Base-by-base conservation (phyloP, 1,140 invertebrate genomes). In the Andricus grossulariae region DNA sequence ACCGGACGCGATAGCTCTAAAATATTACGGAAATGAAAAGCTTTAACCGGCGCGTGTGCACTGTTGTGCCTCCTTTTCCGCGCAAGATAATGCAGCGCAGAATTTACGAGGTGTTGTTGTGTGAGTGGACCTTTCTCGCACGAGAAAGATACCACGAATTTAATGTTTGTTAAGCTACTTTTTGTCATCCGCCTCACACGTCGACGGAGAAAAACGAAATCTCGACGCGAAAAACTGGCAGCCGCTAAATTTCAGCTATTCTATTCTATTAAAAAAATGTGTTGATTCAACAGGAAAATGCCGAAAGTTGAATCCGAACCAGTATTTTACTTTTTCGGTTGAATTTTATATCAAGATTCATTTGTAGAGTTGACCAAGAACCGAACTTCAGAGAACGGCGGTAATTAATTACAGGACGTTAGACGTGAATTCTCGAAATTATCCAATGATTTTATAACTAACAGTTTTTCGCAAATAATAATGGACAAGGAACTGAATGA, bases 1-100 rank as follows among this genome's bases (percentile, higher is more conserved):
- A 84, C 82, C 83, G 87, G 88, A 88, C 87, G 85, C 84, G 89
- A 91, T 91, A 91, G 88, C 81, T 88, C 84, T 88, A 91, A 91
- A 91, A 88, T 91, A 91, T 91, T 88, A 87, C 89, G 88, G 87
- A 90, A 90, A 90, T 90, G 89, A 86, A 89, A 90, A 90, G 88
- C 87, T 88, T 88, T 88, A 87, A 86, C 83, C 86, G 85, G 84
- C 82, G 82, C 86, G 86, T 70, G 60, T 83, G 82, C 84, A 85
- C 84, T 77, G 82, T 83, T 86, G n/a, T 86, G 86, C 86, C 88
- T 88, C 83, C 87, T 90, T 90, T 91, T 87, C 86, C 84, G 88
- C 85, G 85, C 87, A 89, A 91, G 90, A 91, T 91, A 91, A 90
- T 90, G 84, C 85, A 81, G 73, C 72, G 72, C 72, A 79, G 83